Evolutionary conservation across 2,888 invertebrate species (phyloP).

Genomic region (Rotaria socialis): DNA sequence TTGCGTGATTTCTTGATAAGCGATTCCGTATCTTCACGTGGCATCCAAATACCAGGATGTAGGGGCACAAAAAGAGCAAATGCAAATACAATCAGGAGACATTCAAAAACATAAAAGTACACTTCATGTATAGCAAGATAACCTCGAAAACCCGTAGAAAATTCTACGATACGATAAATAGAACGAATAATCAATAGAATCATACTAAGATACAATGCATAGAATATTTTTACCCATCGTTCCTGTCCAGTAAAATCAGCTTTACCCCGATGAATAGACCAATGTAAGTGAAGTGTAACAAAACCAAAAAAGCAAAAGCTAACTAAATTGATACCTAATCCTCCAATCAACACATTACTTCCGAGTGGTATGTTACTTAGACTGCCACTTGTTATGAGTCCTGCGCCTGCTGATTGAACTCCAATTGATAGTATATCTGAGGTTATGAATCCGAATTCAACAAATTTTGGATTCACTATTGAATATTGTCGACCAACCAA

Average conservation of each 20-base stretch:
- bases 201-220: conserved; percentile 19
- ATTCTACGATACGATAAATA: not conserved
- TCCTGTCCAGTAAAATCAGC: not conserved
- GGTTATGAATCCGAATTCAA: not conserved
- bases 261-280: not conserved
- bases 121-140: not conserved
- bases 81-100: not conserved
- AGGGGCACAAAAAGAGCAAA: not conserved
- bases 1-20: not conserved
- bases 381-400: not conserved
- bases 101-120: conserved; percentile 15
- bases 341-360: not conserved
- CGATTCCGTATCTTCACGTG: not conserved
- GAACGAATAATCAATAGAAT: conserved; percentile 14
- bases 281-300: not conserved
- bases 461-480: conserved; percentile 4
- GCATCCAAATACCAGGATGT: conserved; percentile 16
- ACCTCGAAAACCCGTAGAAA: conserved; percentile 13
- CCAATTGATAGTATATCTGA: not conserved
- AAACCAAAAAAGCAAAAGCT: conserved; percentile 20
- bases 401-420: not conserved
- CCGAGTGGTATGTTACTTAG: not conserved
- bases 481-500: not conserved
- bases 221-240: conserved; percentile 20
- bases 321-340: conserved; percentile 23